These are phyloP conservation scores for Rhinella marina DNA, from an alignment of 2,797 vertebrate genomes.

Conservation along the genomic window DNA sequence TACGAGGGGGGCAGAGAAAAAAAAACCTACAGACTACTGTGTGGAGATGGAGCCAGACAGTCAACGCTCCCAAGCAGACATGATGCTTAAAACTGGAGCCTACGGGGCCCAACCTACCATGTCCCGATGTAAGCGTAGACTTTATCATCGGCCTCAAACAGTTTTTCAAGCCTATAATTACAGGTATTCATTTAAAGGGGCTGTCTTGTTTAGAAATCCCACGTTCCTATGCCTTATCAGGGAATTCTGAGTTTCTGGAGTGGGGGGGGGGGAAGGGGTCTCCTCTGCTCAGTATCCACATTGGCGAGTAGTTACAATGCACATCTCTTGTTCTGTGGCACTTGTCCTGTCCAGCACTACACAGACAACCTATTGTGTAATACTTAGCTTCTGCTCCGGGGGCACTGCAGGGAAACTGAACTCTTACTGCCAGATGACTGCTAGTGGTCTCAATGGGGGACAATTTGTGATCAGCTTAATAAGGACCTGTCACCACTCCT, in stretches of 20 bases:
- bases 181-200: neutral
- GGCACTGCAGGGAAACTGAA: too few species aligned
- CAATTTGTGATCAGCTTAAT: too few species aligned
- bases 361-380: too few species aligned
- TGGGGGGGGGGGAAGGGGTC: too few species aligned
- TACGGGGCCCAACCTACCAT: neutral
- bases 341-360: too few species aligned
- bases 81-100: conserved; percentile 24
- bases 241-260: too few species aligned
- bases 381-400: too few species aligned
- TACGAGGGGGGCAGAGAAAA: conserved; percentile 37
- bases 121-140: conserved; percentile 28
- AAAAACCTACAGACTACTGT: conserved; percentile 49
- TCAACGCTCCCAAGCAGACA: conserved; percentile 33
- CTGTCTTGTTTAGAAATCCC: neutral
- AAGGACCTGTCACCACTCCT: too few species aligned
- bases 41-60: conserved; percentile 54
- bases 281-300: neutral
- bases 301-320: too few species aligned
- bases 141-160: neutral
- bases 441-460: too few species aligned
- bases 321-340: too few species aligned
- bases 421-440: too few species aligned
- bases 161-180: neutral
- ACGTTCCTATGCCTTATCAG: neutral